phyloP scores from a whole-genome alignment of 2,113 vertebrate genomes.

The Chlorocebus sabaeus region DNA sequence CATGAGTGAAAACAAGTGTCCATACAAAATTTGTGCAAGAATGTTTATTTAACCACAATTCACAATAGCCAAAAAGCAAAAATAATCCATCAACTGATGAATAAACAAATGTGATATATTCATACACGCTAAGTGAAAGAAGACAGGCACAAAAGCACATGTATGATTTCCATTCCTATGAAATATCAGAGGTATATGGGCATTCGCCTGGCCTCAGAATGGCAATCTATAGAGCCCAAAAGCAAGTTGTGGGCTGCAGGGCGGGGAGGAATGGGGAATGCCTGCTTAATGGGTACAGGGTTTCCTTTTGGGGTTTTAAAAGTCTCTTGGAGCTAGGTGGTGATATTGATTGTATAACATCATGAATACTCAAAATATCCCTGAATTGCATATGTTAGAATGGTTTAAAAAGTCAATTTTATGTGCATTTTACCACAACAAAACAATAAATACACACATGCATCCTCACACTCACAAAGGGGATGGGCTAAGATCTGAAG shows the following conservation, averaged over 20 bases:
- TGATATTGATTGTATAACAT: not conserved
- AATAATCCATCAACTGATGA: not conserved
- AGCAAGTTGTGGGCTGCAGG: not conserved
- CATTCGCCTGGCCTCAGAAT: not conserved
- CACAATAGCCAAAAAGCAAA: not conserved
- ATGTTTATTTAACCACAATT: not conserved
- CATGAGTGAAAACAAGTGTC: not conserved
- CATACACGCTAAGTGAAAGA: not conserved
- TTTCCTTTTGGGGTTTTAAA: not conserved
- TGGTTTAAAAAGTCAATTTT: not conserved
- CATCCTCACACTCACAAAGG: not conserved
- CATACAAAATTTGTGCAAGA: not conserved
- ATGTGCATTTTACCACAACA: not conserved
- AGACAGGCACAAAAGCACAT: not conserved
- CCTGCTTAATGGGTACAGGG: not conserved
- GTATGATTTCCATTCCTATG: not conserved
- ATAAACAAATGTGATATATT: not conserved
- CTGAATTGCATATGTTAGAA: not conserved
- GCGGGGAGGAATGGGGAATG: not conserved
- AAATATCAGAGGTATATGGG: not conserved
- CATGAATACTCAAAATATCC: not conserved
- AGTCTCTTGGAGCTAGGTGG: not conserved
- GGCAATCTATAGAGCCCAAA: not conserved
- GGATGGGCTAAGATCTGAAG: not conserved
- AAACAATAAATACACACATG: not conserved